Evolutionary conservation across 2,113 vertebrate species (phyloP).

Genomic region (Chaenocephalus aceratus): DNA sequence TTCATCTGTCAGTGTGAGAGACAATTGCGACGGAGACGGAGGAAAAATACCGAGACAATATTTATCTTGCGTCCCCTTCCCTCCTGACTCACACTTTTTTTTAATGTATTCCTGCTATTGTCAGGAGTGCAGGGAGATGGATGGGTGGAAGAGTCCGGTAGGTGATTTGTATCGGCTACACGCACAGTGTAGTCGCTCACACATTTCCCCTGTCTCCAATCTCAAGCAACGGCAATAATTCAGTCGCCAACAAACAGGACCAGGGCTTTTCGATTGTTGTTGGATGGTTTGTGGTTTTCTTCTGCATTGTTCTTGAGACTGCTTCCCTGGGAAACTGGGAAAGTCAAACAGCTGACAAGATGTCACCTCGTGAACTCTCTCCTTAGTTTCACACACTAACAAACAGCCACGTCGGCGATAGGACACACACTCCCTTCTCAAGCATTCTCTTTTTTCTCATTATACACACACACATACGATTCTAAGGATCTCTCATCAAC

Average conservation of each 20-base stretch:
- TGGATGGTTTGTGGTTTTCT: slow-evolving; percentile 61
- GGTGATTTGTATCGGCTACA: slow-evolving; percentile 67
- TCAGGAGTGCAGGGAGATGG: slow-evolving; percentile 66
- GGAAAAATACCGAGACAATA: slow-evolving; percentile 77
- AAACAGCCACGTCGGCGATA: slow-evolving; percentile 62
- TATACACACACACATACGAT: slow-evolving; percentile 19
- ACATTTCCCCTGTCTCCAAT: slow-evolving; percentile 61
- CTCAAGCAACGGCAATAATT: slow-evolving; percentile 68
- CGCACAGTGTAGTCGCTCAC: slow-evolving; percentile 66
- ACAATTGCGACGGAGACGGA: slow-evolving; percentile 71
- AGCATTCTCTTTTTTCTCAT: slow-evolving; percentile 45
- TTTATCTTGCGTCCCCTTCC: slow-evolving; percentile 81
- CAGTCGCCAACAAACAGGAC: slow-evolving; percentile 60
- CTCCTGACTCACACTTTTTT: slow-evolving; percentile 67
- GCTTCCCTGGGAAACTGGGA: slow-evolving; percentile 79
- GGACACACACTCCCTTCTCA: slow-evolving; percentile 51
- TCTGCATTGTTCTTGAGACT: slow-evolving; percentile 72
- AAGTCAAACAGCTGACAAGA: slow-evolving; percentile 82
- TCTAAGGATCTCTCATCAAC: slow-evolving; percentile 63
- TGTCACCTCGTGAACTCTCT: slow-evolving; percentile 77
- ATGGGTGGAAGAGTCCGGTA: slow-evolving; percentile 69
- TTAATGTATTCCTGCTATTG: slow-evolving; percentile 82
- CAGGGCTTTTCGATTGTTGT: slow-evolving; percentile 50
- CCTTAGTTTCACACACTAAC: slow-evolving; percentile 68
- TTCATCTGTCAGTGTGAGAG: slow-evolving; percentile 80